Percentiles rank a stretch among this genome's conserved stretches.
phyloP scores from a whole-genome alignment of 2,888 invertebrate species.

The Lycaena phlaeas region DNA sequence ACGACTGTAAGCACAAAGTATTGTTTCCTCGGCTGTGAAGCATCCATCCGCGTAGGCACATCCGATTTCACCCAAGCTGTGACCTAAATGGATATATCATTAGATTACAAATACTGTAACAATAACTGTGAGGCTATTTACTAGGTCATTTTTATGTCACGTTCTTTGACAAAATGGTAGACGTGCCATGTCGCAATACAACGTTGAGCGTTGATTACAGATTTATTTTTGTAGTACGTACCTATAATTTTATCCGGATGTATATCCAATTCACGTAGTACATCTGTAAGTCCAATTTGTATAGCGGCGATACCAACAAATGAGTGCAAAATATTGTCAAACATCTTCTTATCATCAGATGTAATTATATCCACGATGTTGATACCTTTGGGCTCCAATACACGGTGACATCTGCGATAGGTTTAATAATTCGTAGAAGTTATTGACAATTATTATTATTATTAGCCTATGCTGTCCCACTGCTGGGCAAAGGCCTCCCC shows the following conservation, averaged over 20 bases:
- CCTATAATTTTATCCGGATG: conserved; percentile 15
- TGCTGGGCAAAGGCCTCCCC: too few species aligned
- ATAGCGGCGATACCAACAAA: conserved; percentile 79
- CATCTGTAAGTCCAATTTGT: conserved; percentile 15
- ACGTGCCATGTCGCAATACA: too few species aligned
- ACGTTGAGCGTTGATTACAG: too few species aligned
- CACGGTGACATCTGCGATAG: conserved; percentile 1
- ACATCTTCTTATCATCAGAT: conserved; percentile 43
- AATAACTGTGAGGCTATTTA: too few species aligned
- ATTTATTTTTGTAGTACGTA: too few species aligned
- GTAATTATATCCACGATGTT: conserved; percentile 8
- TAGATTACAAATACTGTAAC: too few species aligned
- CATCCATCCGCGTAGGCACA: conserved; percentile 7
- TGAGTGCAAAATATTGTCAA: conserved; percentile 78
- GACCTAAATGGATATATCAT: conserved; percentile 5
- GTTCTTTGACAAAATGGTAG: too few species aligned
- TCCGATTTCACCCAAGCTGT: conserved; percentile 5
- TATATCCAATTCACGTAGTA: conserved; percentile 10
- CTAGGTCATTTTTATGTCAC: too few species aligned
- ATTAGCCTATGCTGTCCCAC: too few species aligned
- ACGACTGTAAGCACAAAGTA: conserved; percentile 75
- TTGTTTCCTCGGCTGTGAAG: conserved; percentile 4
- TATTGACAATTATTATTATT: too few species aligned
- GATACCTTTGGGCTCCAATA: conserved; percentile 4
- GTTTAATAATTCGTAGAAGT: too few species aligned